Base-by-base conservation (phyloP, 2,797 vertebrate genomes). In the Threskiornis aethiopicus region DNA sequence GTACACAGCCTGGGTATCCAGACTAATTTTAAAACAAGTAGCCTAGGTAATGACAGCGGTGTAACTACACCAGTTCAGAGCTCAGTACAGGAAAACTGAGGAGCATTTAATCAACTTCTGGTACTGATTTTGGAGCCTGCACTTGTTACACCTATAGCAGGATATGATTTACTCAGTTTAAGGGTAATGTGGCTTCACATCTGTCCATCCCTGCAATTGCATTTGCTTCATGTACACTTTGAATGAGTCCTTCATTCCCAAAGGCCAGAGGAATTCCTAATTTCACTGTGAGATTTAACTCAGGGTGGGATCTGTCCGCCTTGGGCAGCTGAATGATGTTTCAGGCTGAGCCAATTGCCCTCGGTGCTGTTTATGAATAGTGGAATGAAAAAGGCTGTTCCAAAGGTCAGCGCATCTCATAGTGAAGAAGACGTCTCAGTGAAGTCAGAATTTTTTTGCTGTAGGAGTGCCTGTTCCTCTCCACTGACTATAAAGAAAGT, bases 361-460 rank as follows among this genome's bases (percentile, higher is more conserved):
- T 64, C 16, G 37, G 31, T 46, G 25, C 31, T 87, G 51, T 67
- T 93, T 62, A 70, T 77, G 47, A 85, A 42, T 10, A 77, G 29
- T 33, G 33, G 52, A 79, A 44, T 80, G 51, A 70, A 66, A 83
- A 89, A 61, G 47, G 37, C 51, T 73, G 20, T 89, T 93, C 59
- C 76, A 80, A 37, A 64, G 81, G 71, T 93, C 90, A 83, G 17
- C 83, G 76, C 59, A 16, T 91, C 62, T 76, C 73, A 79, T 80
- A 16, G 18, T 54, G 31, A 39, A 76, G 69, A 62, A 84, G 66
- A 82, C 42, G 19, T 77, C 49, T 52, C 64, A 64, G 62, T 52
- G 65, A 93, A 77, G 28, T 83, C 44, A 77, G 37, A 67, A 31
- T 37, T 37, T 35, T 70, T 85, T 71, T 84, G n/a, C 57, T 80